A percentile compares a stretch with the other conserved stretches of the same genome.
Evolutionary conservation across 2,113 vertebrate genomes (phyloP).

Genomic region (Tetrao urogallus): DNA sequence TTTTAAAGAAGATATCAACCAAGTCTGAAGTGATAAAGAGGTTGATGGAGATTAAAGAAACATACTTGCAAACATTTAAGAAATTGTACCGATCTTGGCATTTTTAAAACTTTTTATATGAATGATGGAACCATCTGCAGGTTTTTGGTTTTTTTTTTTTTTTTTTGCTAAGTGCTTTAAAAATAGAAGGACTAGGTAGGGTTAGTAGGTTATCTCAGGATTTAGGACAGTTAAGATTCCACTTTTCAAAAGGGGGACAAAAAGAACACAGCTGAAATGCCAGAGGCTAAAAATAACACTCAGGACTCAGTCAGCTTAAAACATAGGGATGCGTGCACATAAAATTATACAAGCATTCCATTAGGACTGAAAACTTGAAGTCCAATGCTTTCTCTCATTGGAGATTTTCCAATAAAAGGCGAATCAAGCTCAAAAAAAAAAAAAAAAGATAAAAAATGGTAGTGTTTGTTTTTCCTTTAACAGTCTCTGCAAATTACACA

Average conservation of each 20-base stretch:
- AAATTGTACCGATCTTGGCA: neutral
- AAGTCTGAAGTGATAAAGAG: neutral
- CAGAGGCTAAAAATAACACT: neutral
- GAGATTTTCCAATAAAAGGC: neutral
- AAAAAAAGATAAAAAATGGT: neutral
- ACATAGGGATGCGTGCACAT: neutral
- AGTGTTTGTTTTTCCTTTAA: neutral
- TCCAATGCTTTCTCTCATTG: rapidly evolving
- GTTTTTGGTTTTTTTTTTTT: neutral
- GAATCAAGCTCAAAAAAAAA: neutral
- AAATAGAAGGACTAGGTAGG: neutral
- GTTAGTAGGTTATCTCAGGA: neutral
- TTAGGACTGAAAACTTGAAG: neutral
- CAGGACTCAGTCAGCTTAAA: neutral
- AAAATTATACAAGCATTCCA: neutral
- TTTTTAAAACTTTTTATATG: neutral
- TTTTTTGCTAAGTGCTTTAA: neutral
- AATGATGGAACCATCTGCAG: neutral
- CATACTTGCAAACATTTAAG: rapidly evolving
- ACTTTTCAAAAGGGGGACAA: neutral
- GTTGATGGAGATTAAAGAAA: neutral
- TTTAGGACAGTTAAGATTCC: neutral
- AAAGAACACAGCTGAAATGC: neutral
- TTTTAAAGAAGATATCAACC: neutral
- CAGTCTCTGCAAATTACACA: neutral